Conservation (phyloP, 1,140 invertebrate species). For the Brachionus asplanchnoidis region DNA sequence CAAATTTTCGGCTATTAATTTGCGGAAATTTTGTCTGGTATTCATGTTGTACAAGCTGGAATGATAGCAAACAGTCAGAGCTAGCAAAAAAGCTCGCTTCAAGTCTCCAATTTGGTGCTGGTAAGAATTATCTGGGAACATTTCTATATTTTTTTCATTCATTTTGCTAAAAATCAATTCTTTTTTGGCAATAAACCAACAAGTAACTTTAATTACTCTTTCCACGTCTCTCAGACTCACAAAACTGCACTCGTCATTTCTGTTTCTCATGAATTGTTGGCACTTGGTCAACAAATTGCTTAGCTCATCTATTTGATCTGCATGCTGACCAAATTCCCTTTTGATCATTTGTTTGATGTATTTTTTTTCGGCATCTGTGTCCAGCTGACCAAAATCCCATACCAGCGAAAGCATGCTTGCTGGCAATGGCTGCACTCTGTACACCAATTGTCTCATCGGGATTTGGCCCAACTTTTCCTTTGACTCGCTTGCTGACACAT, state of each 20-base stretch:
- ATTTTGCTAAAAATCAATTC: conserved; percentile 4
- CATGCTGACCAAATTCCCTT: not conserved
- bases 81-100: conserved; percentile 47
- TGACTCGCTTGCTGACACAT: conserved; percentile 48
- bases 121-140: not conserved
- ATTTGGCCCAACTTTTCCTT: conserved; percentile 46
- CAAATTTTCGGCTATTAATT: conserved; percentile 42
- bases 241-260: conserved; percentile 54
- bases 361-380: conserved; percentile 46
- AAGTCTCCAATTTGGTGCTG: not conserved
- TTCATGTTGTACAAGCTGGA: conserved; percentile 44
- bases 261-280: conserved; percentile 50
- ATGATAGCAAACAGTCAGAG: conserved; percentile 50
- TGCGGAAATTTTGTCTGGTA: not conserved
- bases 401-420: conserved; percentile 50
- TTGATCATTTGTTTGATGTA: conserved; percentile 48
- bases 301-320: not conserved
- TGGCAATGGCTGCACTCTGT: conserved; percentile 50
- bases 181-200: conserved; percentile 42
- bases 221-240: conserved; percentile 53
- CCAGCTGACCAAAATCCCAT: conserved; percentile 53
- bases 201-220: conserved; percentile 44
- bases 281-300: conserved; percentile 46
- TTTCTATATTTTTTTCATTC: not conserved
- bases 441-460: conserved; percentile 52